Evolutionary conservation across 2,888 invertebrate genomes (phyloP).

Genomic region (Emmelina monodactyla): DNA sequence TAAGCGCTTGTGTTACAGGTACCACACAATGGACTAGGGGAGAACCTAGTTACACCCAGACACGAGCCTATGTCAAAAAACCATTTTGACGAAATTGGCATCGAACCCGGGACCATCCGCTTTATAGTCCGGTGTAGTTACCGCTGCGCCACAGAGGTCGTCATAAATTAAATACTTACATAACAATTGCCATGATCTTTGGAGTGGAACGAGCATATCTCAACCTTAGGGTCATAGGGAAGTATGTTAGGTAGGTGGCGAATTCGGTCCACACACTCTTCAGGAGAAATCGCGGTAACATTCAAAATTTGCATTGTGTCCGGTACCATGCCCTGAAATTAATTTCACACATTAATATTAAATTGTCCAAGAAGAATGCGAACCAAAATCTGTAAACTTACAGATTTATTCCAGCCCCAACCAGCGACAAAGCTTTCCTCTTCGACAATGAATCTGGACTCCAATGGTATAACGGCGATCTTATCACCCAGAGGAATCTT

Average conservation of each 20-base stretch:
- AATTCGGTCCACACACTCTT: conserved; percentile 16
- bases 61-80: too few relatives aligned
- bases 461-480: conserved; percentile 16
- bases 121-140: too few relatives aligned
- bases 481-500: conserved; percentile 12
- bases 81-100: too few relatives aligned
- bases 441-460: conserved; percentile 15
- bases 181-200: conserved; percentile 20
- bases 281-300: conserved; percentile 18
- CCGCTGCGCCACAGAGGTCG: too few relatives aligned
- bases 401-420: conserved; percentile 23
- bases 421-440: conserved; percentile 21
- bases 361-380: neutral
- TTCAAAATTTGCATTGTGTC: conserved; percentile 20
- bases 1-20: too few relatives aligned
- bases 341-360: neutral
- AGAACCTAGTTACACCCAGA: too few relatives aligned
- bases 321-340: conserved; percentile 7
- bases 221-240: conserved; percentile 13
- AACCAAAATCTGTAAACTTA: conserved; percentile 9
- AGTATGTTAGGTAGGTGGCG: conserved; percentile 5
- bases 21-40: too few relatives aligned
- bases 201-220: conserved; percentile 23
- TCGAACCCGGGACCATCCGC: too few relatives aligned
- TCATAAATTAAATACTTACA: too few relatives aligned